A percentile compares a stretch with the other conserved stretches of the same genome.
phyloP scores from a whole-genome alignment of 2,113 vertebrate genomes.

The Nannobrachium achirus region DNA sequence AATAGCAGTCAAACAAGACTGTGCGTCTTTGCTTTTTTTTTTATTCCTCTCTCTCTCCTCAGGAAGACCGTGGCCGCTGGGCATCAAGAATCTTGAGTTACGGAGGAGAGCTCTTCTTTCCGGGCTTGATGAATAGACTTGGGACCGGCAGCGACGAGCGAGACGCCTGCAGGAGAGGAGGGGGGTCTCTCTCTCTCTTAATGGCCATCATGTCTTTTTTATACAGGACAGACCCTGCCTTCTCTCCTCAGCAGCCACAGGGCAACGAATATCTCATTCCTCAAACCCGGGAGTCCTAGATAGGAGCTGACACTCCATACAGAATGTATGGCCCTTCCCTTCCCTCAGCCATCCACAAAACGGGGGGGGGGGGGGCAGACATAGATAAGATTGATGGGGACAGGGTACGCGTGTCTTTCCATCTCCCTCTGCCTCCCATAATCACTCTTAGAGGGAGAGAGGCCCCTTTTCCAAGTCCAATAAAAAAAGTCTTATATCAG shows the following conservation, averaged over 20 bases:
- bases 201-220: conserved; percentile 4
- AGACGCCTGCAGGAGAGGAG: background rate
- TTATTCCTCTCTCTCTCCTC: too few species aligned
- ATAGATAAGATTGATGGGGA: conserved; percentile 17
- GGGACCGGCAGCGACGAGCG: too few species aligned
- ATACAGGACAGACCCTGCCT: background rate
- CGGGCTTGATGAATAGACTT: too few species aligned
- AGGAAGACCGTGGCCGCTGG: too few species aligned
- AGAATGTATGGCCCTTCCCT: background rate
- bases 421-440: conserved; percentile 11
- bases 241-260: background rate
- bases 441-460: conserved; percentile 1
- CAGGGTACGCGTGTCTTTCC: conserved; percentile 15
- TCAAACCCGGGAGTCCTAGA: background rate
- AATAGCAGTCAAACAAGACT: too few species aligned
- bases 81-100: too few species aligned
- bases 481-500: background rate
- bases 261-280: background rate
- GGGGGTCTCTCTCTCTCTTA: too few species aligned
- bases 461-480: conserved; percentile 3
- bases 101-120: too few species aligned
- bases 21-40: too few species aligned
- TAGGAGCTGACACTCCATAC: background rate
- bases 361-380: background rate
- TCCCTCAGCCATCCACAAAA: background rate